phyloP scores from a whole-genome alignment of 2,797 vertebrate species.

The Lutjanus argentimaculatus region DNA sequence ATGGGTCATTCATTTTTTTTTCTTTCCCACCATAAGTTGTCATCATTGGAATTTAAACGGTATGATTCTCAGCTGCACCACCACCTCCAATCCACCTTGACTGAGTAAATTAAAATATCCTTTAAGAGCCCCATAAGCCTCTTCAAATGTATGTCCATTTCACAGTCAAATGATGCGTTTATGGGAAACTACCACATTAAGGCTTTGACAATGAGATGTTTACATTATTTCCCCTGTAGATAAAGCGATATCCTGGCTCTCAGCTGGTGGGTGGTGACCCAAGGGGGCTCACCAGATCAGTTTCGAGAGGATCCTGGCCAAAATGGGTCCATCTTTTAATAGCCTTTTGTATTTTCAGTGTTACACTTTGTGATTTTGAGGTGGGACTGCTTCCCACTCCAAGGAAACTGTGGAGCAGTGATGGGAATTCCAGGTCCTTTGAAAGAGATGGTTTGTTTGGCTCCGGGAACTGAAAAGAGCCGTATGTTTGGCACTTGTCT shows the following conservation, averaged over 20 bases:
- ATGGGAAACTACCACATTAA: background rate
- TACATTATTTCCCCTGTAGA: conserved; percentile 21
- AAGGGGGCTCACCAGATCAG: conserved; percentile 23
- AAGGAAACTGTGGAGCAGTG: background rate
- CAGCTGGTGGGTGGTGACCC: conserved; percentile 4
- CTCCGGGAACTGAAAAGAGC: background rate
- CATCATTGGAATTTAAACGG: conserved; percentile 12
- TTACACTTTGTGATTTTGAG: background rate
- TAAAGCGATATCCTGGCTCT: conserved; percentile 17
- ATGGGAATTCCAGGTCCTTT: conserved; percentile 28
- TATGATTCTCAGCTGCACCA: conserved; percentile 1
- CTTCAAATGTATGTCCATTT: conserved; percentile 17
- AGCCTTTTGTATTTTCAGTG: conserved; percentile 8
- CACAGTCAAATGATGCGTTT: background rate
- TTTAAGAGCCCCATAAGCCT: background rate
- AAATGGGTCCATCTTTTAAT: conserved; percentile 30
- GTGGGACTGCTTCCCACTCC: background rate
- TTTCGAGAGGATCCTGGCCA: conserved; percentile 6
- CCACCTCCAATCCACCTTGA: background rate
- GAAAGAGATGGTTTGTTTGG: conserved; percentile 17
- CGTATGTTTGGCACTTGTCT: conserved; percentile 12
- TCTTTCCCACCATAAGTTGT: background rate
- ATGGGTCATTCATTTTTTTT: conserved; percentile 2
- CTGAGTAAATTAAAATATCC: background rate
- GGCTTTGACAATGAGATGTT: conserved; percentile 18